phyloP scores from a whole-genome alignment of 37 sponge, comb jelly and placozoan species.

The Mnemiopsis leidyi region DNA sequence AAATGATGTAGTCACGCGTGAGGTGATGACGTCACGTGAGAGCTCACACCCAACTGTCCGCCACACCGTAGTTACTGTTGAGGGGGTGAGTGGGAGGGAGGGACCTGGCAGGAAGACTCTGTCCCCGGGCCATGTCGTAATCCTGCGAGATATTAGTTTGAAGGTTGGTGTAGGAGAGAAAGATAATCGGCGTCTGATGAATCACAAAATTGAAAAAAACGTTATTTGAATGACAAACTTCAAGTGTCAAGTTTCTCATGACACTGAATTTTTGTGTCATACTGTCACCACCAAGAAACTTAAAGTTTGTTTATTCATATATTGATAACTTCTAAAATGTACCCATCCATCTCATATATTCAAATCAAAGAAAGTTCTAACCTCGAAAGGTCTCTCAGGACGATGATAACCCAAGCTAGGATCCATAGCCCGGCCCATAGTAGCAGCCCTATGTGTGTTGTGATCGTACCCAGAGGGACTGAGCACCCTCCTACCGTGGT shows the following conservation, averaged over 20 bases:
- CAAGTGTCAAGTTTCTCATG: too few relatives aligned
- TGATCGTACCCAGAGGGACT: slow-evolving; percentile 30
- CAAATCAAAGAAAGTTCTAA: too few relatives aligned
- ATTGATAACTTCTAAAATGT: too few relatives aligned
- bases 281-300: too few relatives aligned
- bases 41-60: slow-evolving; percentile 46
- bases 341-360: too few relatives aligned
- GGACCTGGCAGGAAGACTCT: slow-evolving; percentile 43
- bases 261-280: background rate
- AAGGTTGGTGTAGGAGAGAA: background rate
- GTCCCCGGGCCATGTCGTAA: slow-evolving; percentile 17
- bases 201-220: background rate
- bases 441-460: slow-evolving; percentile 1
- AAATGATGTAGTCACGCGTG: background rate
- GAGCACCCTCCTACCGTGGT: background rate
- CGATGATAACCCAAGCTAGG: background rate
- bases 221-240: too few relatives aligned
- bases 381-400: background rate
- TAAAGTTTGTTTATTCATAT: too few relatives aligned
- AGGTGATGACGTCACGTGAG: background rate
- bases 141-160: too few relatives aligned
- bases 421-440: slow-evolving; percentile 19
- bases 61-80: slow-evolving; percentile 23
- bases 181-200: background rate
- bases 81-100: background rate